Conservation (phyloP, 1,140 invertebrate genomes). For the Caenorhabditis briggsae region DNA sequence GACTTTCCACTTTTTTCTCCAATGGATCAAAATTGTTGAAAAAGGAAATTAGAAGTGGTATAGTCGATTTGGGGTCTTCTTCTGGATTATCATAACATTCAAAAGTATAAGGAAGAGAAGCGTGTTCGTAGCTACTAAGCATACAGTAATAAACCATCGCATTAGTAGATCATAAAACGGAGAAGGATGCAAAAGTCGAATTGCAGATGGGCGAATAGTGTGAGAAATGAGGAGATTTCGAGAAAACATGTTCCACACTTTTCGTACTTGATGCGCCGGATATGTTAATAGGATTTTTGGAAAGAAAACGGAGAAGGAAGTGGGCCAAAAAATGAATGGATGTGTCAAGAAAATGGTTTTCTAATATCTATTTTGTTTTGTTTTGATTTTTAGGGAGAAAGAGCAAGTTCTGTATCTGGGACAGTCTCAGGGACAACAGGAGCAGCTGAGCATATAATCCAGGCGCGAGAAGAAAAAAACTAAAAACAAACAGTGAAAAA, state of each 20-base stretch:
- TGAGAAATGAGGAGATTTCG: not conserved
- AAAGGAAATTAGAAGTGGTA: not conserved
- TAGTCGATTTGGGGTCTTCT: not conserved
- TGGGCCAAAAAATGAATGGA: not conserved
- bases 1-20: not conserved
- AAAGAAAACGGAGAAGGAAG: not conserved
- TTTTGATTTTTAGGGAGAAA: no score
- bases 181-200: slow-evolving; percentile 48
- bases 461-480: not conserved
- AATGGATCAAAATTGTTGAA: not conserved
- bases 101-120: slow-evolving; percentile 19
- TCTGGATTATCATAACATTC: not conserved
- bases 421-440: not conserved
- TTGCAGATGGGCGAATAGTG: slow-evolving; percentile 6
- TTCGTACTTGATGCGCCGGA: slow-evolving; percentile 53
- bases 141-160: slow-evolving; percentile 54
- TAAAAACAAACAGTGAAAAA: slow-evolving; percentile 3
- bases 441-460: slow-evolving; percentile 1
- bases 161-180: slow-evolving; percentile 53
- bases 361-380: no score
- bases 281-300: slow-evolving; percentile 56
- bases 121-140: slow-evolving; percentile 30
- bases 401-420: no score
- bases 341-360: not conserved
- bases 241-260: slow-evolving; percentile 53